Base-by-base conservation (phyloP, 2,888 invertebrate species). In the Theretra japonica region DNA sequence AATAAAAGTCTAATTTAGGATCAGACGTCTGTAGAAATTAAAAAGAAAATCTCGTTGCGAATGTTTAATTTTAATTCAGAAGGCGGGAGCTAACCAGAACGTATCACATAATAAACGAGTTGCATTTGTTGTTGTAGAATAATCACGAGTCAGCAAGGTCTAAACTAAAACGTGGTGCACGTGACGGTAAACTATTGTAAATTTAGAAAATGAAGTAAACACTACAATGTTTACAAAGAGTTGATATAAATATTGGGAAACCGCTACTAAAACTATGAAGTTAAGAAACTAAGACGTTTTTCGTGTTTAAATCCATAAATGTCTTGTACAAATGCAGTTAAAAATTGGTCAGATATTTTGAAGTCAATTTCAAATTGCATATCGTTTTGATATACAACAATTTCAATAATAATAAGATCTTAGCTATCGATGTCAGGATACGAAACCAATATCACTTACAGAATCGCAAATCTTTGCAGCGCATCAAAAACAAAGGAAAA, bases 91-190 rank as follows among this genome's bases (percentile, higher is more conserved):
- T 50, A 60, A 70, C 4, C 30, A 53, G 50, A 41, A n/a, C 23
- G 53, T 19, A 33, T 53, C 60, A 57, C 58, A 48, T 58, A 56
- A 60, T 62, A 58, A 23, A 58, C 17, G 48, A 19, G 25, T 73
- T 25, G 59, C 28, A 41, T 41, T 70, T 71, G 33, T 25, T 70
- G 21, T 72, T 75, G 65, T 71, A 72, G 53, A 76, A 75, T 74
- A 76, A 74, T 74, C 72, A 73, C 28, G 41, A 65, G 70, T 77
- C 73, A 73, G 72, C 80, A 78, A 76, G 74, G 74, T 75, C 73
- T 73, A 23, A 74, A n/a, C n/a, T n/a, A n/a, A n/a, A n/a, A 68
- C 73, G 75, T 74, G 71, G 72, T 33, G 75, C 75, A 76, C 79
- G 76, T 74, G 76, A 76, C 71, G 73, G 60, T 28, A 72, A 70